Evolutionary conservation across 2,888 invertebrate genomes (phyloP).

Genomic region (Spicauda simplicius): DNA sequence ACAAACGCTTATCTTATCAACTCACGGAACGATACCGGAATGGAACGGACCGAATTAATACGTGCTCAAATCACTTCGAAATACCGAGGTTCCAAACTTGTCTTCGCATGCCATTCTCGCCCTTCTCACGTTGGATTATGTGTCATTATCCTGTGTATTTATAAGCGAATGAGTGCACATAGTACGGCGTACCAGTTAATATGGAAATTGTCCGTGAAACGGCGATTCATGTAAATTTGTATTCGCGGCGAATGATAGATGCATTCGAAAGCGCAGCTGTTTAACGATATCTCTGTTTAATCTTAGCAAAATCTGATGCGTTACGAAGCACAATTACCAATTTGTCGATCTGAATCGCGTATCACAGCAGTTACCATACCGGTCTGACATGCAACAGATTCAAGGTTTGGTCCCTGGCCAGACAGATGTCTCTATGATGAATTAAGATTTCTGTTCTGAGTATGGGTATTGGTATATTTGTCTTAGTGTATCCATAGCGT

Average conservation of each 20-base stretch:
- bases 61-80: conserved; percentile 35
- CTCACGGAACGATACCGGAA: conserved; percentile 45
- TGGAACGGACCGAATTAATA: conserved; percentile 48
- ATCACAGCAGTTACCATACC: too few species aligned
- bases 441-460: too few species aligned
- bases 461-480: too few species aligned
- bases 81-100: conserved; percentile 13
- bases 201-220: conserved; percentile 47
- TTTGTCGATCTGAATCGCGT: too few species aligned
- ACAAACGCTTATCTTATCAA: conserved; percentile 41
- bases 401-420: too few species aligned
- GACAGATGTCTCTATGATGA: too few species aligned
- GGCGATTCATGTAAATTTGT: conserved; percentile 43
- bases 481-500: too few species aligned
- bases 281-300: neutral
- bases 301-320: neutral
- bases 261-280: neutral
- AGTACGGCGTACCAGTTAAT: conserved; percentile 34
- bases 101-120: conserved; percentile 20
- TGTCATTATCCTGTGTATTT: conserved; percentile 16
- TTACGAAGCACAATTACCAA: neutral
- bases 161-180: neutral
- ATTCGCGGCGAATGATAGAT: conserved; percentile 16
- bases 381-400: too few species aligned
- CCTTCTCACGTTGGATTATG: neutral